Percentiles rank a stretch among this genome's conserved stretches.
Evolutionary conservation across 2,888 invertebrate species (phyloP).

Genomic region (Pammene fasciana): DNA sequence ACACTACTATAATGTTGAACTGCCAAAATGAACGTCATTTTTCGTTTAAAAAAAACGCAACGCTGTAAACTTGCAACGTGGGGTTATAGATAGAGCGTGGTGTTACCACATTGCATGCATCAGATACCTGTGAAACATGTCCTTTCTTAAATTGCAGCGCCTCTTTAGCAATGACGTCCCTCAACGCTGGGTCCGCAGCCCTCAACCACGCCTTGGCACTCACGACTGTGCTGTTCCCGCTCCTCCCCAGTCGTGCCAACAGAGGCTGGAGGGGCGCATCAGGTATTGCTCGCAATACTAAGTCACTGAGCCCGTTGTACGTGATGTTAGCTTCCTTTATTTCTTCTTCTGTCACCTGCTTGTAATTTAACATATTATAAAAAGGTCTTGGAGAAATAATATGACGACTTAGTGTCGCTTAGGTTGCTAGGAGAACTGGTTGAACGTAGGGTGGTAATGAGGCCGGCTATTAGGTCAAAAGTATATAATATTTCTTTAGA

Average conservation of each 20-base stretch:
- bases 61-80: too few species aligned
- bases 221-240: slow-evolving; percentile 64
- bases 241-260: slow-evolving; percentile 86
- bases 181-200: slow-evolving; percentile 89
- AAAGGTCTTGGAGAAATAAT: background rate
- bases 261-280: slow-evolving; percentile 91
- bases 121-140: slow-evolving; percentile 75
- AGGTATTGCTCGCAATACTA: slow-evolving; percentile 91
- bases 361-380: slow-evolving; percentile 49
- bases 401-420: too few species aligned
- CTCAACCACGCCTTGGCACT: slow-evolving; percentile 89
- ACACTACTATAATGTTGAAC: too few species aligned
- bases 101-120: too few species aligned
- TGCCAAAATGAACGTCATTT: too few species aligned
- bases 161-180: slow-evolving; percentile 93
- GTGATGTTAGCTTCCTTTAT: slow-evolving; percentile 87
- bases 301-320: slow-evolving; percentile 89
- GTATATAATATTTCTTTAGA: too few species aligned
- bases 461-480: too few species aligned
- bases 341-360: slow-evolving; percentile 88
- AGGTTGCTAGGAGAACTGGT: too few species aligned
- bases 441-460: too few species aligned
- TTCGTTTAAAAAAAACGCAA: too few species aligned
- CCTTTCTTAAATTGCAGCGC: slow-evolving; percentile 91
- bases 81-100: too few species aligned